Base-by-base conservation (phyloP, 2,888 invertebrate genomes). In the Ochropleura leucogaster region DNA sequence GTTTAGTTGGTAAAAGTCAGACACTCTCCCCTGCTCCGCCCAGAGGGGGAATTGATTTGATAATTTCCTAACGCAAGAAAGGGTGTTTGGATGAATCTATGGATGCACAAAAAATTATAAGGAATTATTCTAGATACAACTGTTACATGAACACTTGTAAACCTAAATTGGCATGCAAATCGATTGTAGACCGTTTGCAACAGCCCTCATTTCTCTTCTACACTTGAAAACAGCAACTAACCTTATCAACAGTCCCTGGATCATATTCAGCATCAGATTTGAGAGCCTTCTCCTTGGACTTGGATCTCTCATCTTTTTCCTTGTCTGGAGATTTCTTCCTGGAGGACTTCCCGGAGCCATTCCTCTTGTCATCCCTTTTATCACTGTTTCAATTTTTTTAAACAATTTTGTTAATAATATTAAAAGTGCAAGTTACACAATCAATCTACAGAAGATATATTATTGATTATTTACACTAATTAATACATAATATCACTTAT, bases 171-270 rank as follows among this genome's bases (percentile, higher is more conserved):
- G n/a, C 10, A 12, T 44, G n/a, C 9, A 12, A 62, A 62, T 44
- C n/a, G 12, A 44, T 14, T 10, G 5, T 18, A 44, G 16, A 42
- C 1, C n/a, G 7, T 14, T 44, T 14, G 12, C 5, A 1, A 42
- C 10, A 1, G 44, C 12, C 12, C 44, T 44, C 44, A 44, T 62
- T 62, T 12, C 44, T 62, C 7, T 10, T 40, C 14, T 8, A 14
- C 18, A 47, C 10, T 30, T 16, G 0, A 40, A 30, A 62, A 57
- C 16, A 2, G 7, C 6, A 76, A 80, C 78, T 42, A 90, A 98
- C 98, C 97, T 98, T 98, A 90, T 98, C 98, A 80, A 97, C 97
- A 91, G 97, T 97, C 9, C 98, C 97, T 44, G 97, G 97, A 89
- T 98, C 98, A 93, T 98, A 98, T 47, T 98, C 97, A 66, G 95